Base-by-base conservation (phyloP, 2,113 vertebrate species). In the Pogonocichla stellata region DNA sequence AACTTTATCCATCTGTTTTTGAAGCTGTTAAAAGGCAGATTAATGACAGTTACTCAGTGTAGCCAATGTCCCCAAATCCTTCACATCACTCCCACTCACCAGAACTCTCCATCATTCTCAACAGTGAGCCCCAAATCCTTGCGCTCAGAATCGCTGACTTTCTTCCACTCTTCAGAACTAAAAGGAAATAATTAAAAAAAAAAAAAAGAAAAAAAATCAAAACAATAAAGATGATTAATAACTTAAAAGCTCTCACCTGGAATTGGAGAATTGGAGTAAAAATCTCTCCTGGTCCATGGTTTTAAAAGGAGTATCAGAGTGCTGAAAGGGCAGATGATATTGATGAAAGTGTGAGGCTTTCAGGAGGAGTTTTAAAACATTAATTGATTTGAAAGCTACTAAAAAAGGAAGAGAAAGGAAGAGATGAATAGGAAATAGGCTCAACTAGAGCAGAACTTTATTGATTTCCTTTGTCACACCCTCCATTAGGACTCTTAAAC, bases 91-190 rank as follows among this genome's bases (percentile, higher is more conserved):
- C 43, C 56, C 81, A 67, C 98, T 98, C 88, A 99, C 99, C 99
- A 99, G 98, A 99, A 99, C 94, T 99, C 99, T 65, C 99, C 99
- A 90, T 99, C 99, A 7, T 99, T 98, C 82, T 96, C 97, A 66
- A 99, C 98, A 20, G 98, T 98, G 88, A 99, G 98, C 29, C 98
- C 99, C 64, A 99, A 97, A 14, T 96, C 98, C 51, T 93, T 97
- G 19, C 98, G 96, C 92, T 99, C 99, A 7, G 91, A 97, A 70
- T 95, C 78, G 16, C 98, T 99, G 54, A 99, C 98, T 88, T 98
- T 99, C 72, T 98, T 97, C 99, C 99, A 99, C 89, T 99, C 99
- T 69, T 99, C 97, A 33, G 99, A 99, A 75, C 99, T 99, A 73
- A 88, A 92, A 66, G 10, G 18, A 7, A n/a, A 57, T 11, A 5